phyloP scores from a whole-genome alignment of 2,888 invertebrate genomes.

The Caenorhabditis sp. region DNA sequence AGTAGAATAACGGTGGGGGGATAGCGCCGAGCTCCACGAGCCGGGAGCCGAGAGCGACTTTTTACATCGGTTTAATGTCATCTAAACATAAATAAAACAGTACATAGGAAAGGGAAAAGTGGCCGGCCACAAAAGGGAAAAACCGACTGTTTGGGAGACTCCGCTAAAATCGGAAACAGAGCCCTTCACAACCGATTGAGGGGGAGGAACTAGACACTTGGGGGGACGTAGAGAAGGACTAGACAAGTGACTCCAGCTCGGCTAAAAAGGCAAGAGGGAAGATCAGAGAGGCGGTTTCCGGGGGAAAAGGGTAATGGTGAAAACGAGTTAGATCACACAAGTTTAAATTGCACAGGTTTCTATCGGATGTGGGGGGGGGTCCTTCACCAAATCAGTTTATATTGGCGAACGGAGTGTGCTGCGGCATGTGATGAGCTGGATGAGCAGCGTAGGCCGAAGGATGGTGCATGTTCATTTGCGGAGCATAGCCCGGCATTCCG shows the following conservation, averaged over 20 bases:
- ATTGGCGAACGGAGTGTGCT: constrained; percentile 34
- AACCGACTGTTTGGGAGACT: too few species aligned
- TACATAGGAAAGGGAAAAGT: constrained; percentile 18
- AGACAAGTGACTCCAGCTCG: too few species aligned
- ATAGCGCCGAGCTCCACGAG: too few species aligned
- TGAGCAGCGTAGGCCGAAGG: not conserved
- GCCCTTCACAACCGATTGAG: too few species aligned
- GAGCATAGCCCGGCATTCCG: constrained; percentile 26
- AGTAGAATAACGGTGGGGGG: too few species aligned
- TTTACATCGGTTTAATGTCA: constrained; percentile 22
- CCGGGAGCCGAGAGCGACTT: not conserved
- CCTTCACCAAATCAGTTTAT: constrained; percentile 14
- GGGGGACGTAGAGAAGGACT: too few species aligned
- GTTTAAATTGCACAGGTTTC: not conserved
- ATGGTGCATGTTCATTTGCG: constrained; percentile 22
- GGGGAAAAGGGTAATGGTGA: not conserved
- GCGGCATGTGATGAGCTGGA: constrained; percentile 27
- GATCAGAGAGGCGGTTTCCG: too few species aligned
- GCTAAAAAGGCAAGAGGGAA: too few species aligned
- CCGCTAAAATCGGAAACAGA: too few species aligned
- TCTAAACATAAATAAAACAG: constrained; percentile 20
- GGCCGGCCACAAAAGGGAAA: constrained; percentile 31
- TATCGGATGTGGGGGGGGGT: not conserved
- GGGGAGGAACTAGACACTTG: too few species aligned
- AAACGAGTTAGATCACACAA: not conserved